Percentiles rank a stretch among this genome's conserved stretches.
Evolutionary conservation across 2,888 invertebrate genomes (phyloP).

Genomic region (Luperina testacea): DNA sequence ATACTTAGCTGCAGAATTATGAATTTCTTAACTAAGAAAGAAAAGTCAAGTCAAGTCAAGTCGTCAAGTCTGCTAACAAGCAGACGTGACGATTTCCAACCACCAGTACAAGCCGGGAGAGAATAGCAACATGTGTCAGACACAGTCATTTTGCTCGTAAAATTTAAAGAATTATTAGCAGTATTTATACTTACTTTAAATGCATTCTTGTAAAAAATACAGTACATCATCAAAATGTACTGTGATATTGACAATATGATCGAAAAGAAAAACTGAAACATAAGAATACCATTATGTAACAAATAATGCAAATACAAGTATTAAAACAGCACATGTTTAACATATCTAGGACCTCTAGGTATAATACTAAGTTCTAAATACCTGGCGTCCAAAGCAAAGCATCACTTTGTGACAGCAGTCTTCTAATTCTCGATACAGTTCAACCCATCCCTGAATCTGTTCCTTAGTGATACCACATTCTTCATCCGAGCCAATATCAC

Average conservation of each 20-base stretch:
- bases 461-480: slow-evolving; percentile 15
- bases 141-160: not conserved
- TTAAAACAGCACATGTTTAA: not conserved
- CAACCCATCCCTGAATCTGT: slow-evolving; percentile 24
- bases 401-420: slow-evolving; percentile 15
- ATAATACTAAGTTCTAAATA: not conserved
- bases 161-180: not conserved
- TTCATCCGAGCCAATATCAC: not conserved
- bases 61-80: too few species aligned
- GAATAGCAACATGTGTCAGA: not conserved
- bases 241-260: slow-evolving; percentile 10
- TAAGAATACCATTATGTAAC: not conserved
- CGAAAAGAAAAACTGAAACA: slow-evolving; percentile 27
- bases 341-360: not conserved
- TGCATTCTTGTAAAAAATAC: not conserved
- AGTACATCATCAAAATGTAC: not conserved
- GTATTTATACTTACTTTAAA: slow-evolving; percentile 12
- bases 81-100: not conserved
- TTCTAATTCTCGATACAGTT: slow-evolving; percentile 30
- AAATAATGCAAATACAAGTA: not conserved
- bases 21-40: too few species aligned
- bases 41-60: too few species aligned
- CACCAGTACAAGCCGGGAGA: not conserved
- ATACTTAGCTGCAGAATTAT: not conserved
- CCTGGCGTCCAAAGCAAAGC: slow-evolving; percentile 28